Percentiles rank a stretch among this genome's conserved stretches.
Conservation (phyloP, 2,113 vertebrate species). For the Salvator merianae region DNA sequence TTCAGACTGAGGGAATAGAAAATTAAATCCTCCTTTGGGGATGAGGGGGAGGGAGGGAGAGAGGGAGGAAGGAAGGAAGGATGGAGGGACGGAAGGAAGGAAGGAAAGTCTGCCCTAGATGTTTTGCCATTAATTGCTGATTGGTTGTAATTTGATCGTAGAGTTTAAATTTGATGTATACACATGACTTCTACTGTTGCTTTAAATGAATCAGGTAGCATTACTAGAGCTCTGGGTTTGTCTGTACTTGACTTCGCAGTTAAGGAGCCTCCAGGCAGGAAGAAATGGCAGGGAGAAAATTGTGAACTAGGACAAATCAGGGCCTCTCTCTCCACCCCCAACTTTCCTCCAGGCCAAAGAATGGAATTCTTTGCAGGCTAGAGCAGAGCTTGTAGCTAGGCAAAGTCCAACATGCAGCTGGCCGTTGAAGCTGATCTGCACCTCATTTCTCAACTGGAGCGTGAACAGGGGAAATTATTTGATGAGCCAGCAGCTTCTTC, state of each 20-base stretch:
- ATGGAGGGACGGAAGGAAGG: too few relatives aligned
- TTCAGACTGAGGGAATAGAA: neutral
- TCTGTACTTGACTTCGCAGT: neutral
- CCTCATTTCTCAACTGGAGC: neutral
- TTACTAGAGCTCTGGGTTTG: neutral
- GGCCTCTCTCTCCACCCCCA: conserved; percentile 4
- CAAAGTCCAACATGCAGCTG: conserved; percentile 32
- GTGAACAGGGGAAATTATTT: neutral
- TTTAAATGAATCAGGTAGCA: neutral
- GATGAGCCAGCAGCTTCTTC: neutral
- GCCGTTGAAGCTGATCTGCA: neutral
- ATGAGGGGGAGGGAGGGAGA: too few relatives aligned
- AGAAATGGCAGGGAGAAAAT: neutral
- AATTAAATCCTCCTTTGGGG: neutral
- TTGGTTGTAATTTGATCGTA: neutral
- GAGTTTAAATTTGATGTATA: neutral
- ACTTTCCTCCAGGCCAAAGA: conserved; percentile 29
- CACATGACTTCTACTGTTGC: neutral
- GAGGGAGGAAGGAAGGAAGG: too few relatives aligned
- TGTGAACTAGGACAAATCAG: neutral
- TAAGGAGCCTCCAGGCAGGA: neutral
- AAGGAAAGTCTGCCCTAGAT: too few relatives aligned
- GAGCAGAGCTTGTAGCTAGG: conserved; percentile 30
- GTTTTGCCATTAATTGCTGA: neutral
- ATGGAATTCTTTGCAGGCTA: conserved; percentile 51